Evolutionary conservation across 2,888 invertebrate species (phyloP), one percentile per base, ranked within the genome.

Genomic region (Cecidostiba fungosa): DNA sequence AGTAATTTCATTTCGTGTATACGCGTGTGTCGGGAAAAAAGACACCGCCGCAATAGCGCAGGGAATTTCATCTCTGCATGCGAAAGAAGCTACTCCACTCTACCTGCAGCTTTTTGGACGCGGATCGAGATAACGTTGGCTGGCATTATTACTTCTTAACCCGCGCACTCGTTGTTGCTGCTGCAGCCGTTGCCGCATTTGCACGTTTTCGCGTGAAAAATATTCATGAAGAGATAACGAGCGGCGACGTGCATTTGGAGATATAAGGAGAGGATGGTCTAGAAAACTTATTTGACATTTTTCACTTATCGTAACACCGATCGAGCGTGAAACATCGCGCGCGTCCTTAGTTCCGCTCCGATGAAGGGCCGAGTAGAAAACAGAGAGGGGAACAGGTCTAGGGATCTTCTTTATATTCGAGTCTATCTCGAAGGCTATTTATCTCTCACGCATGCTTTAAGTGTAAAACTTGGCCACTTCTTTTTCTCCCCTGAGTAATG

Each of bases 341-440:
- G 87, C 69, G 86, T 88, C 88, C 89, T 90, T 90, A 91, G 90
- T 90, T 90, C 90, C 88, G 86, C 87, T 87, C 86, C 80, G 32
- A 66, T 84, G 84, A 85, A 87, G 74, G n/a, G 26, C 77, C 79
- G 86, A 82, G 19, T n/a, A n/a, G n/a, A n/a, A n/a, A n/a, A 73
- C 85, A 87, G 82, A 83, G 14, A 23, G 59, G 77, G 88, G 86
- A 82, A 88, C 86, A 77, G 80, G 77, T 82, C 77, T 66, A 82
- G 72, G 80, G 84, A 82, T 85, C 80, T 47, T 47, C 43, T 50
- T 43, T 74, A 19, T 23, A 70, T 32, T 36, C 70, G 19, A 50
- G 36, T 19, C 70, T 36, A 70, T 70, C 36, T 36, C n/a, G 10
- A n/a, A 39, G 6, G n/a, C 72, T 36, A 66, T 66, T 66, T 29